These are phyloP conservation scores for Melanotaenia nigrans DNA, from an alignment of 2,797 vertebrate species.

Conservation along the genomic window DNA sequence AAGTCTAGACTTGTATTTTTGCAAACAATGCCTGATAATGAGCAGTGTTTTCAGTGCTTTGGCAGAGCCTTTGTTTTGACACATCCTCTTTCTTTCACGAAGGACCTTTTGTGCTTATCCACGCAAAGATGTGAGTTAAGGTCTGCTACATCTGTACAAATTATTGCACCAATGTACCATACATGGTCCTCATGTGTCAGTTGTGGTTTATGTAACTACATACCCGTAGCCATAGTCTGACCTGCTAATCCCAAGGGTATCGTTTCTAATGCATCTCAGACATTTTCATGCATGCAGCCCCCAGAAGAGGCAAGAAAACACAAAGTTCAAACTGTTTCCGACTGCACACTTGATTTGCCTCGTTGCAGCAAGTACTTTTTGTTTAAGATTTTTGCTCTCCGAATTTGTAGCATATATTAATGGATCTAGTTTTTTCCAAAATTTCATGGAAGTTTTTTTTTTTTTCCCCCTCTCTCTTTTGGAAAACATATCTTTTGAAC, in stretches of 20 bases:
- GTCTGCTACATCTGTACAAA: slow-evolving; percentile 73
- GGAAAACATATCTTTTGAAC: slow-evolving; percentile 14
- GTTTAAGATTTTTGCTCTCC: background rate
- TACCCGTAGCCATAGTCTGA: slow-evolving; percentile 56
- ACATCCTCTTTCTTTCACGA: slow-evolving; percentile 62
- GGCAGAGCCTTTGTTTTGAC: slow-evolving; percentile 70
- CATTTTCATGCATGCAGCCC: slow-evolving; percentile 46
- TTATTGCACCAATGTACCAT: slow-evolving; percentile 61
- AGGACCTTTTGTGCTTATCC: slow-evolving; percentile 66
- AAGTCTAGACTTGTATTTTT: slow-evolving; percentile 87
- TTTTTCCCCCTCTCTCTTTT: background rate
- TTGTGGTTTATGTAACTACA: slow-evolving; percentile 70
- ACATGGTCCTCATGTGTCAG: slow-evolving; percentile 69
- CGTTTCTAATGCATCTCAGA: slow-evolving; percentile 57
- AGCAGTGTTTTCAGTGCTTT: slow-evolving; percentile 69
- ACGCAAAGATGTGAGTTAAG: slow-evolving; percentile 67
- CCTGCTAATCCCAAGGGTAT: slow-evolving; percentile 61
- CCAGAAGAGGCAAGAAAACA: slow-evolving; percentile 22
- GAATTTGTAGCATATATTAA: slow-evolving; percentile 27
- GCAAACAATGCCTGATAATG: slow-evolving; percentile 82
- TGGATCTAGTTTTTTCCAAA: slow-evolving; percentile 23
- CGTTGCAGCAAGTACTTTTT: slow-evolving; percentile 19
- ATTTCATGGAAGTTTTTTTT: slow-evolving; percentile 19
- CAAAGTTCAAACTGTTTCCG: slow-evolving; percentile 35
- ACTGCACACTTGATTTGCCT: slow-evolving; percentile 49